Base-by-base conservation (phyloP, 2,113 vertebrate species). In the Ancistrus triradiatus region DNA sequence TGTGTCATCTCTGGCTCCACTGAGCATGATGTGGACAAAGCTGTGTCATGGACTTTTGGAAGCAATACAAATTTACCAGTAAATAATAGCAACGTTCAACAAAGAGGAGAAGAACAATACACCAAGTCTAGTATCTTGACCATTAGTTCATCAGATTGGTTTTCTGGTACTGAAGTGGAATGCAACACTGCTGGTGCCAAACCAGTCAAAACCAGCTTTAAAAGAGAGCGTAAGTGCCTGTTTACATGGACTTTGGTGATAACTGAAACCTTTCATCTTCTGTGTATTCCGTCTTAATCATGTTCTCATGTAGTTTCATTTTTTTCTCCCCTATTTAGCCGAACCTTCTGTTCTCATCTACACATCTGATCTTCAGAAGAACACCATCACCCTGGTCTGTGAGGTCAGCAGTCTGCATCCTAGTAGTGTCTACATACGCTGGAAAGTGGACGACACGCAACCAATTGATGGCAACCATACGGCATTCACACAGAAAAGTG, bases 361-460 rank as follows among this genome's bases (percentile, higher is more conserved):
- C 31, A 46, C 1, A 43, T 28, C 19, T 6, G 24, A 49, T 4
- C 0, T 2, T 5, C 3, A 1, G 0, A 3, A 5, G 24, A 4
- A 10, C 7, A 6, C 22, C 27, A 44, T 46, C 1, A 52, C 62
- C 18, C n/a, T 27, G n/a, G 47, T 65, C 11, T 65, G 68, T 70
- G 62, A 65, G 55, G 55, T 70, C 22, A 59, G 13, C 8, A 52
- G 21, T 22, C 2, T 8, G 43, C 8, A 48, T 24, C 60, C 63
- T 7, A 17, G 27, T 1, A n/a, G 59, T 53, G 62, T 65, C 7
- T 60, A 65, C n/a, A n/a, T n/a, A n/a, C n/a, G n/a, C n/a, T 18
- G 19, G 65, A 2, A 70, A 46, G 55, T 70, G 68, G 68, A 19
- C 1, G 47, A 14, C 22, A 8, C 3, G n/a, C n/a, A n/a, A n/a